Percentiles rank a stretch among this genome's conserved stretches.
Conservation (phyloP, 1,140 invertebrate genomes). For the Drosophila serrata region DNA sequence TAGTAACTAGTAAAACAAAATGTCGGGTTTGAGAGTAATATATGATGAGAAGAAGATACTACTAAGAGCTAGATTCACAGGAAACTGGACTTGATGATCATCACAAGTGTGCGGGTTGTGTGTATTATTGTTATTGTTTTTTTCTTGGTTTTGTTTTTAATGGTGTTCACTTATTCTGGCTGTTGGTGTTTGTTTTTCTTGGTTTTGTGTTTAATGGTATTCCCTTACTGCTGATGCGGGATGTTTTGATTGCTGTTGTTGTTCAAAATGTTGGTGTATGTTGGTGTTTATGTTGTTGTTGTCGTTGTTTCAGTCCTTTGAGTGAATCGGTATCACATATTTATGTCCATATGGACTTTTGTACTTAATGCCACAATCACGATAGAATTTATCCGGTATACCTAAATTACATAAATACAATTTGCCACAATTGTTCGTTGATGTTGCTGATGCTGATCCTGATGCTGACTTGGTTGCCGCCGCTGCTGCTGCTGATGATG, state of each 20-base stretch:
- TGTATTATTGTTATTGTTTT: constrained; percentile 37
- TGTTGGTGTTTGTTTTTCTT: constrained; percentile 16
- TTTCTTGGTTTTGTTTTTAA: constrained; percentile 20
- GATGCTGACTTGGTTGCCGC: constrained; percentile 8
- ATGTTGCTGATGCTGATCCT: constrained; percentile 40
- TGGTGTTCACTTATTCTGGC: constrained; percentile 30
- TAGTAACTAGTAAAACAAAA: constrained; percentile 58
- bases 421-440: constrained; percentile 89
- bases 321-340: constrained; percentile 94
- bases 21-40: constrained; percentile 57
- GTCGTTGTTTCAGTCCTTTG: constrained; percentile 86
- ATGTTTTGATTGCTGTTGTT: constrained; percentile 47
- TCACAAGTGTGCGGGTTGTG: constrained; percentile 67
- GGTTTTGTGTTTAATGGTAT: constrained; percentile 7
- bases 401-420: constrained; percentile 95
- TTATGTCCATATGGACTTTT: constrained; percentile 95
- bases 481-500: constrained; percentile 45
- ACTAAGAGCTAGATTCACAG: constrained; percentile 82
- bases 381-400: constrained; percentile 92
- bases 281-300: constrained; percentile 24
- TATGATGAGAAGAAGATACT: constrained; percentile 76
- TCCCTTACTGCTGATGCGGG: constrained; percentile 29
- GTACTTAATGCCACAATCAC: constrained; percentile 92
- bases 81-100: constrained; percentile 83
- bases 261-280: constrained; percentile 42